Evolutionary conservation across 1,140 invertebrate genomes (phyloP).

Genomic region (Drosophila varians): DNA sequence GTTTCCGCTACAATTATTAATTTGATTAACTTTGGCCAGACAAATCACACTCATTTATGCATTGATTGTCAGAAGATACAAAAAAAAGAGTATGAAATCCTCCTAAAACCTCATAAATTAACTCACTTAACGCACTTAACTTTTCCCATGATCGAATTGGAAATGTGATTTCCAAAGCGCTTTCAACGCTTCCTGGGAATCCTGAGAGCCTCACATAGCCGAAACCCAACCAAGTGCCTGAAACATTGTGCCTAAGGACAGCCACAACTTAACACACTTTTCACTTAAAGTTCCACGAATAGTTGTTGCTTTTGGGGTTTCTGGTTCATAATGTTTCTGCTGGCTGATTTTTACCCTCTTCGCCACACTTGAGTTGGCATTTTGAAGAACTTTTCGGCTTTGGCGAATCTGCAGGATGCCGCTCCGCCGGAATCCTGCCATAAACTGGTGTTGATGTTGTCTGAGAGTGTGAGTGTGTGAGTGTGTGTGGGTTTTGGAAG

Average conservation of each 20-base stretch:
- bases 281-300: constrained; percentile 22
- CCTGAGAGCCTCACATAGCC: constrained; percentile 53
- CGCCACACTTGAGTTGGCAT: constrained; percentile 51
- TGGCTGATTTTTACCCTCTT: constrained; percentile 3
- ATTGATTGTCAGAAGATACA: background rate
- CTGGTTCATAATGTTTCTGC: constrained; percentile 1
- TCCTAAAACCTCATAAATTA: constrained; percentile 1
- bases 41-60: background rate
- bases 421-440: constrained; percentile 57
- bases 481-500: background rate
- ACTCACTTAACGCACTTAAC: constrained; percentile 11
- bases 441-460: constrained; percentile 63
- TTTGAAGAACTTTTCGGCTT: constrained; percentile 71
- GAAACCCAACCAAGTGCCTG: constrained; percentile 41
- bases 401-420: constrained; percentile 61
- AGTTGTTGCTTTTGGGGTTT: constrained; percentile 25
- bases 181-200: constrained; percentile 40
- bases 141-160: constrained; percentile 30
- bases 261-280: constrained; percentile 65
- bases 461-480: constrained; percentile 17
- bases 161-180: constrained; percentile 19
- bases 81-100: background rate
- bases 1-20: background rate
- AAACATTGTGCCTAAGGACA: constrained; percentile 4
- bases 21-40: background rate